Evolutionary conservation across 2,113 vertebrate genomes (phyloP).

Genomic region (Urocynchramus pylzowi): DNA sequence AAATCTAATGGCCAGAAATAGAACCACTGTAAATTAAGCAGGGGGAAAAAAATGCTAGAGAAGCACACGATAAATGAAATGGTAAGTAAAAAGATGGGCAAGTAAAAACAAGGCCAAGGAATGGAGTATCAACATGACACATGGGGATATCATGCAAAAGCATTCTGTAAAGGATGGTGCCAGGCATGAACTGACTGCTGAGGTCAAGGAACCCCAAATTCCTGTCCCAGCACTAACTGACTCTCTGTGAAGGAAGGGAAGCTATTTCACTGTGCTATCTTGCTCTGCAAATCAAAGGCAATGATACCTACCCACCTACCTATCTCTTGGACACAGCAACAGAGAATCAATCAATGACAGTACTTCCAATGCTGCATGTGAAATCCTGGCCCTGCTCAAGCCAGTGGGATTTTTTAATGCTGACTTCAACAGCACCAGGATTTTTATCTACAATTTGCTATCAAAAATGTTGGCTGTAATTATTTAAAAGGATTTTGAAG

Average conservation of each 20-base stretch:
- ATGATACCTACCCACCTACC: neutral
- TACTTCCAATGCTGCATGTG: accelerated
- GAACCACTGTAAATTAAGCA: neutral
- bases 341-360: neutral
- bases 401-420: neutral
- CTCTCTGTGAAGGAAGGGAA: neutral
- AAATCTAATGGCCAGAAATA: slow-evolving; percentile 55
- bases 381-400: neutral
- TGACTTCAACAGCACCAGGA: neutral
- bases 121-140: neutral
- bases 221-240: neutral
- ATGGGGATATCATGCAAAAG: neutral
- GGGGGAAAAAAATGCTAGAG: neutral
- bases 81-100: neutral
- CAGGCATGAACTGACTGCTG: neutral
- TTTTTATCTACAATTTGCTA: neutral
- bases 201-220: neutral
- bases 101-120: slow-evolving; percentile 6
- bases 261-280: neutral
- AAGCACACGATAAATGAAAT: neutral
- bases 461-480: neutral
- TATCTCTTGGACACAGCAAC: neutral
- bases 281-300: neutral
- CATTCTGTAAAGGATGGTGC: neutral
- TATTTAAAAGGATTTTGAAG: neutral